Evolutionary conservation across 2,797 vertebrate species (phyloP).

Genomic region (Coendou prehensilis): DNA sequence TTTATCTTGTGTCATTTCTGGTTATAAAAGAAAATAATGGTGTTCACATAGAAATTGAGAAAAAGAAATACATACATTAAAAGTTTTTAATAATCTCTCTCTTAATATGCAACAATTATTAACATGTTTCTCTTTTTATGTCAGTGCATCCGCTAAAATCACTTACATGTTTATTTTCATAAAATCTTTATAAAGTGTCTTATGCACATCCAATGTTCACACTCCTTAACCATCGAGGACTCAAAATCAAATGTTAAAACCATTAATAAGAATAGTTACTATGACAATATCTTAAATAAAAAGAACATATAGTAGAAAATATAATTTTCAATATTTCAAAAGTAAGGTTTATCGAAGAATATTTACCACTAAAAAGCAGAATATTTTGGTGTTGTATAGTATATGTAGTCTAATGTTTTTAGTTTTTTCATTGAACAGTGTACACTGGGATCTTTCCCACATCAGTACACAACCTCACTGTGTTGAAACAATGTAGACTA

Average conservation of each 20-base stretch:
- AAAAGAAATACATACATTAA: not conserved
- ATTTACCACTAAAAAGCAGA: not conserved
- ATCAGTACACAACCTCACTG: not conserved
- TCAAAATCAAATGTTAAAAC: not conserved
- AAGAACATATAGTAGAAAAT: not conserved
- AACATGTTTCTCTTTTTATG: constrained; percentile 22
- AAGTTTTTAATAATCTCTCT: not conserved
- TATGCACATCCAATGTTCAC: not conserved
- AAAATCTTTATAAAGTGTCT: not conserved
- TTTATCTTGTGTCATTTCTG: constrained; percentile 9
- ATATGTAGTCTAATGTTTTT: not conserved
- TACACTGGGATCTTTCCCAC: not conserved
- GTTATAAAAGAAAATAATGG: not conserved
- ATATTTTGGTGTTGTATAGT: not conserved
- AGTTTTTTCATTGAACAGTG: not conserved
- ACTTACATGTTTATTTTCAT: constrained; percentile 31
- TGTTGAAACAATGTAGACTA: not conserved
- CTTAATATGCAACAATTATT: not conserved
- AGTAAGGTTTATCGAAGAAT: not conserved
- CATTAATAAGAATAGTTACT: not conserved
- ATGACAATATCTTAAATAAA: not conserved
- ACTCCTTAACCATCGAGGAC: not conserved
- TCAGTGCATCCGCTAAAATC: not conserved
- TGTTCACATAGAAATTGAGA: not conserved
- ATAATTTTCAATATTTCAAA: constrained; percentile 28